Base-by-base conservation (phyloP, 2,888 invertebrate species). In the Drosophila parthenogenetica region DNA sequence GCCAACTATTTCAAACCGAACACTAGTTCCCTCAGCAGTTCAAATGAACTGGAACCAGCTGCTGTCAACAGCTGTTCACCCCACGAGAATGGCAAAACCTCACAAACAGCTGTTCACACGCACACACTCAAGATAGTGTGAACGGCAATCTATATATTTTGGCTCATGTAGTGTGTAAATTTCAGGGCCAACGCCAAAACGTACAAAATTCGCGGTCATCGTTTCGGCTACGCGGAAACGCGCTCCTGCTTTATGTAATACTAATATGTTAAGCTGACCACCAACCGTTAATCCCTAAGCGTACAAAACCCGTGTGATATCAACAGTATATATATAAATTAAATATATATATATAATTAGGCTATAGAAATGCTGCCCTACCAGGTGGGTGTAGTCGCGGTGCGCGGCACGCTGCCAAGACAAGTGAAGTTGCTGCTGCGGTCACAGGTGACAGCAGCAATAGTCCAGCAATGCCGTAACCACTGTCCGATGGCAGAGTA, bases 401-500 rank as follows among this genome's bases (percentile, higher is more conserved):
- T 69, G 55, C 73, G 71, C 32, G 48, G 62, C 46, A 59, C 68
- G 2, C 40, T 73, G 5, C 55, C 64, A 5, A 29, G 67, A 5
- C 73, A 77, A 5, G 32, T 22, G 2, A 78, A 75, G 42, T 40
- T 68, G 5, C 40, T 81, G 11, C 61, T 76, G 7, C 61, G 74
- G 4, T 49, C 53, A 0, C 53, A 67, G 7, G 13, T 50, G 13
- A n/a, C 50, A 48, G n/a, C 50, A 50, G 50, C 40, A 46, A 35
- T 48, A 29, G 93, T 93, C 1, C 37, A 58, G 17, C 76, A 69
- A 42, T 66, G 53, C 48, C 79, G 78, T 8, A 51, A 74, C 46
- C 54, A 73, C 5, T 79, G 81, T 35, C 95, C 95, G n/a, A 88
- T 94, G 87, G 88, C 93, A 59, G 84, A 93, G 35, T 93, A 96